A percentile compares a stretch with the other conserved stretches of the same genome.
These are phyloP conservation scores for Stigmatopora nigra DNA, from an alignment of 2,113 vertebrate genomes.

Conservation along the genomic window DNA sequence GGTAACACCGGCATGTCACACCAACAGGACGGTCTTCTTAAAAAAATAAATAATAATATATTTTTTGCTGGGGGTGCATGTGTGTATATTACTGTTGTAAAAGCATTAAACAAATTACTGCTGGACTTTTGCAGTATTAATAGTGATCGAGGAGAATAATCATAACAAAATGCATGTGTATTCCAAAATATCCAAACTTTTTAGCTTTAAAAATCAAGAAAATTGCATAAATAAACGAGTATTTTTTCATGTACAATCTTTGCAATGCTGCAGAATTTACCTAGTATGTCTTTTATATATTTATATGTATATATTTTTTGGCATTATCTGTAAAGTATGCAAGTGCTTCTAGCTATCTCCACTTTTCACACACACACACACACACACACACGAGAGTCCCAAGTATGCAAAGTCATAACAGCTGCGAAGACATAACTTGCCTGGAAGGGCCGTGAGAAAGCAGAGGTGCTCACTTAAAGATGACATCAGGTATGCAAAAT, in stretches of 20 bases:
- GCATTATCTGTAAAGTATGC: background rate
- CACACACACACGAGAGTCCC: background rate
- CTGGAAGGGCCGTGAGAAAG: conserved; percentile 23
- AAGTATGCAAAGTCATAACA: conserved; percentile 7
- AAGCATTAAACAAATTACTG: background rate
- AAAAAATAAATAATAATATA: background rate
- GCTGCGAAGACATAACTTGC: conserved; percentile 18
- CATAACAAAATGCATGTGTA: no score
- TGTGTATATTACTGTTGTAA: background rate
- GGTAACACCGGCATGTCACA: conserved; percentile 42
- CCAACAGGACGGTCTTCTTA: conserved; percentile 15
- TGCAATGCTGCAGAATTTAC: no score
- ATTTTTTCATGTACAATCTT: no score
- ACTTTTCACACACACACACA: background rate
- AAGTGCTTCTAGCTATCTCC: background rate
- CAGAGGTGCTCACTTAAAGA: conserved; percentile 24
- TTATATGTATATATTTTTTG: no score
- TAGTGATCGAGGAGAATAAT: no score
- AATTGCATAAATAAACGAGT: no score
- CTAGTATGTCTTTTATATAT: no score
- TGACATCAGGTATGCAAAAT: conserved; percentile 48
- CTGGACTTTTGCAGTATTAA: background rate
- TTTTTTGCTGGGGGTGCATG: background rate
- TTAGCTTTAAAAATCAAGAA: no score
- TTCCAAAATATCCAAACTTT: no score